Conservation (phyloP, 2,113 vertebrate species). For the Artemisiospiza belli region DNA sequence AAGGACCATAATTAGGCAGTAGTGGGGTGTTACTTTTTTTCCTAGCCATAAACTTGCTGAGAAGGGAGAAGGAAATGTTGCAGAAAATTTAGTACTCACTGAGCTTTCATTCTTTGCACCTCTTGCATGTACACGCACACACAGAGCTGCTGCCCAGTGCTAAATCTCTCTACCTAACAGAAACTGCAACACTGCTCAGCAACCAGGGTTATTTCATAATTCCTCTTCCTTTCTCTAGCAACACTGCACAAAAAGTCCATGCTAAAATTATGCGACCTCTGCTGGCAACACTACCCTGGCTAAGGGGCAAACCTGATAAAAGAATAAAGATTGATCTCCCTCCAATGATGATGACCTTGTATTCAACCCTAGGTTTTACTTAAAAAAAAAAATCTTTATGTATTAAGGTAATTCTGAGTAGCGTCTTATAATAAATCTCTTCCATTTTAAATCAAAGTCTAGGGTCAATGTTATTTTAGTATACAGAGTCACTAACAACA, state of each 20-base stretch:
- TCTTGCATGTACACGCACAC: background rate
- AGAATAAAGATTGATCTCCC: background rate
- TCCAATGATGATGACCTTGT: background rate
- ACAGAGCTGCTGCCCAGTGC: background rate
- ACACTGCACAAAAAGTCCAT: background rate
- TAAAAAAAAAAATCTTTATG: background rate
- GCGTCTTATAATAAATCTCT: background rate
- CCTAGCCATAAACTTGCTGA: background rate
- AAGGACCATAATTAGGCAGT: background rate
- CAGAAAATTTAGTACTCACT: accelerated
- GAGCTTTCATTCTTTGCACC: background rate
- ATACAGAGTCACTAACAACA: background rate
- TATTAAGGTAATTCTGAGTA: background rate
- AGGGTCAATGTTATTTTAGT: background rate
- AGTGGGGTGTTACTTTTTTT: background rate
- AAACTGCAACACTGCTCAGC: background rate
- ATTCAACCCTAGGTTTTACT: background rate
- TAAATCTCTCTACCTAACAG: background rate
- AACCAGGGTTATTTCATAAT: background rate
- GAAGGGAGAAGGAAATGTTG: background rate
- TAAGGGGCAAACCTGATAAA: background rate
- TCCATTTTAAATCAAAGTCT: background rate
- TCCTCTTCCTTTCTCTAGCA: background rate
- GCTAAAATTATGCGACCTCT: accelerated
- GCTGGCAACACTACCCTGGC: background rate